Evolutionary conservation across 2,113 vertebrate genomes (phyloP), one percentile per base, ranked within the genome.

Genomic region (Bubo bubo): DNA sequence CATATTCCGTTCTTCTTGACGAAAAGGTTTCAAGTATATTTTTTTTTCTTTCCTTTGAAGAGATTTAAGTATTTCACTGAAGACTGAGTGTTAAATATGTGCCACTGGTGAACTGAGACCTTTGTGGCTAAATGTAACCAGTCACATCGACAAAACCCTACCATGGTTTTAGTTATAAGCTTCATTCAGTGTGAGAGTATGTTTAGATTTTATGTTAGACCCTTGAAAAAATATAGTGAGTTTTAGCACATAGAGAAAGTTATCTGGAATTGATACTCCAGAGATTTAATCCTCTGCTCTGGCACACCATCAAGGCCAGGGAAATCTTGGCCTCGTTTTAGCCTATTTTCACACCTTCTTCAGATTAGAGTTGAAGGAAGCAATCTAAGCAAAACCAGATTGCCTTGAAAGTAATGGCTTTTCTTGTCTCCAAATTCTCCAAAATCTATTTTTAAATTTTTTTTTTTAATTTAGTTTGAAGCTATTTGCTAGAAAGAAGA

Each of bases 81-180:
- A 43, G 22, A 52, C 35, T n/a, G 21, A 4, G 16, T 10, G 19
- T 71, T 22, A 59, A 53, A 39, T 24, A 7, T 2, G 0, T 11
- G 5, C 2, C 26, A 8, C 13, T 3, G 14, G 14, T 71, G 60
- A 81, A 47, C 5, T 32, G 89, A 47, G 62, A 20, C 11, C 20
- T 56, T 17, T 72, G 62, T 34, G 35, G 41, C 50, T 47, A 39
- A 43, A 35, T 4, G n/a, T 13, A 74, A n/a, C 2, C 43, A 8
- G 20, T 60, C 56, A n/a, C 2, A 0, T 2, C 22, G 50, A 23
- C n/a, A 76, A 52, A 45, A 3, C 22, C n/a, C 35, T 35, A 2
- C 43, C 8, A 1, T 32, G n/a, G 14, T 17, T 45, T 52, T 50
- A 63, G n/a, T 34, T 52, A 30, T 26, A 34, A 6, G 10, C n/a